Evolutionary conservation across 2,113 vertebrate species (phyloP).

Genomic region (Thermophis baileyi): DNA sequence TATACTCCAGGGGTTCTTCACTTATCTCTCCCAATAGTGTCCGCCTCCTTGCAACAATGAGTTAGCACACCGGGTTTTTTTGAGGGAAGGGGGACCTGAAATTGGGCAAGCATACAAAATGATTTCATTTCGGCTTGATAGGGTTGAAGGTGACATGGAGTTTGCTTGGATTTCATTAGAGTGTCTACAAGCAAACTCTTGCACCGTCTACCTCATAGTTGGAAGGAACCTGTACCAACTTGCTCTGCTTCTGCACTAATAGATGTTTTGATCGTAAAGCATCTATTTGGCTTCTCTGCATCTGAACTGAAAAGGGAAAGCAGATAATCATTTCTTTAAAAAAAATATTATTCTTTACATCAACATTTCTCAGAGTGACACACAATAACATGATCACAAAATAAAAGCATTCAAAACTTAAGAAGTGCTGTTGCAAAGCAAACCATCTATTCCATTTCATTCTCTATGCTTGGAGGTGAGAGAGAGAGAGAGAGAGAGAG

Average conservation of each 20-base stretch:
- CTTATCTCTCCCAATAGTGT: not conserved
- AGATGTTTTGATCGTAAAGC: not conserved
- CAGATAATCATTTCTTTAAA: not conserved
- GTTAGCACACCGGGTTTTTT: not conserved
- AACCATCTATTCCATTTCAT: not conserved
- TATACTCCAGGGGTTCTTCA: not conserved
- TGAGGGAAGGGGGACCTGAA: not conserved
- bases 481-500: too few relatives aligned
- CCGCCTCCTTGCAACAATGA: not conserved
- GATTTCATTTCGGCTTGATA: not conserved
- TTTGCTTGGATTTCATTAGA: not conserved
- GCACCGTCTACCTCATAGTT: not conserved
- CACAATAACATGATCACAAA: not conserved
- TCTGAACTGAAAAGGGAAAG: not conserved
- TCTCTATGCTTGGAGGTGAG: not conserved
- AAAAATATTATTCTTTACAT: not conserved
- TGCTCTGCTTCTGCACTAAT: not conserved
- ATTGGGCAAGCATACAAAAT: not conserved
- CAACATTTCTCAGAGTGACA: not conserved
- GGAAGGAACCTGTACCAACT: not conserved
- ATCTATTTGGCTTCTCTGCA: not conserved
- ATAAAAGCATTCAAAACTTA: not conserved
- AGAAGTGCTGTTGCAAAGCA: not conserved
- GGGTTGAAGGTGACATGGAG: not conserved
- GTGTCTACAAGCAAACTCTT: not conserved